These are phyloP conservation scores for Hypena proboscidalis DNA, from an alignment of 2,888 invertebrate species.

Conservation along the genomic window DNA sequence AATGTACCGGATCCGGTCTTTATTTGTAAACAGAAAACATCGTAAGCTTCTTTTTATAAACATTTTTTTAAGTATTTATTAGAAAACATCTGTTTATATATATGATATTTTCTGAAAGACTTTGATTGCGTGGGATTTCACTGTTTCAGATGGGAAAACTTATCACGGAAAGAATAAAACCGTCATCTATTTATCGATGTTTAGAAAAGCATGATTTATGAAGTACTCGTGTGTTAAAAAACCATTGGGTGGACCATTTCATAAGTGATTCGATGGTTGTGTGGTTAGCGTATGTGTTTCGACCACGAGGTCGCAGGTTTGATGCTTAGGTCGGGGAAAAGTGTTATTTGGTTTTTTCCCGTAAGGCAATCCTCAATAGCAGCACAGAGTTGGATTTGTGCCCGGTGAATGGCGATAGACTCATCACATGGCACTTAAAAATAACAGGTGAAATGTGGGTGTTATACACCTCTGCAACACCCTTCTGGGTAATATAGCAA, in stretches of 20 bases:
- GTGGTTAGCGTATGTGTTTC: no score
- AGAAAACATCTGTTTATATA: conserved; percentile 38
- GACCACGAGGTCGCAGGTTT: no score
- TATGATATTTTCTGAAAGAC: conserved; percentile 44
- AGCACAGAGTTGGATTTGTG: no score
- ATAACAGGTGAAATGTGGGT: no score
- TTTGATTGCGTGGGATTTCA: conserved; percentile 27
- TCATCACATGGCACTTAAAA: no score
- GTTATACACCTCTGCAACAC: no score
- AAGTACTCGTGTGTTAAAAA: conserved; percentile 18
- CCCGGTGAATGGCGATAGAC: no score
- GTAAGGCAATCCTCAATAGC: no score
- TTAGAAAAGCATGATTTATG: conserved; percentile 18
- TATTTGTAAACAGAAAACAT: conserved; percentile 38
- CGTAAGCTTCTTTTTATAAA: conserved; percentile 34
- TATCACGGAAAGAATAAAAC: conserved; percentile 26
- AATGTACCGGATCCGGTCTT: conserved; percentile 32
- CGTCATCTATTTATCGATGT: conserved; percentile 27
- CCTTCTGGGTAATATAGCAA: no score
- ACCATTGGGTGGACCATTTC: conserved; percentile 14
- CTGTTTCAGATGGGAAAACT: conserved; percentile 35
- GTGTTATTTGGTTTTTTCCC: no score
- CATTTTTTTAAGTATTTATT: conserved; percentile 40
- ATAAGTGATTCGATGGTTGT: no score
- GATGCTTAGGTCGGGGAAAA: no score